Conservation (phyloP, 2,113 vertebrate genomes). For the human (Homo sapiens) region GRCh38 chr6:119713501-119714000, state of each 20-base stretch:
- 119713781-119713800: background rate
- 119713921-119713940: background rate
- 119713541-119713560: background rate
- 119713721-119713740: background rate
- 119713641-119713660: background rate
- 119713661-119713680: background rate
- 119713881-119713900: background rate
- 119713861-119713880: background rate
- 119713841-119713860: background rate
- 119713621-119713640: background rate
- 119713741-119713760: background rate
- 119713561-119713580: background rate
- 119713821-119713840: background rate
- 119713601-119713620: background rate
- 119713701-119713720: background rate
- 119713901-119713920: background rate
- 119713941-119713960: background rate
- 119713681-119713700: background rate
- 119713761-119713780: background rate
- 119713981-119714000: background rate
- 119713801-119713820: background rate
- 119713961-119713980: background rate
- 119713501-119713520: background rate
- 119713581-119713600: background rate
- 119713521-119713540: background rate